These are phyloP conservation scores for Alectoris magna DNA, from an alignment of 2,797 vertebrate species.

Conservation along the genomic window DNA sequence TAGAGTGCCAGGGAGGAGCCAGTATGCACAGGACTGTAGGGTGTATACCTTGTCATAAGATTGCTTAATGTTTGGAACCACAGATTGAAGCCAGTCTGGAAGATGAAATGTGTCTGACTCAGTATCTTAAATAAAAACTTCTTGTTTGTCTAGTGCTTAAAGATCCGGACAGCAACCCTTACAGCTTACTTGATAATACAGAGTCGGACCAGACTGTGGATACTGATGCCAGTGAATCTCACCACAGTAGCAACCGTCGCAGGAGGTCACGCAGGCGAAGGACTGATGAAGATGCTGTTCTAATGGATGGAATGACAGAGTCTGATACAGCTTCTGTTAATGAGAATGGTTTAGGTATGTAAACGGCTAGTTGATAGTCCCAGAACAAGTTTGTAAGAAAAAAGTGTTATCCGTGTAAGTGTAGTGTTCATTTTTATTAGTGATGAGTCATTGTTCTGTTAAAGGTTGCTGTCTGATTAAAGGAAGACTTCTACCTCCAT, in stretches of 20 bases:
- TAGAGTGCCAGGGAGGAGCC: background rate
- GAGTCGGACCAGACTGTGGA: conserved; percentile 98
- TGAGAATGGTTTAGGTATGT: conserved; percentile 96
- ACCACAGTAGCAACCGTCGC: conserved; percentile 90
- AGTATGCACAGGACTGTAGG: background rate
- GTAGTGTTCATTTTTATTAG: conserved; percentile 49
- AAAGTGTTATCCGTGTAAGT: background rate
- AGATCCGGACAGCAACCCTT: conserved; percentile 91
- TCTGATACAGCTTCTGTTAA: conserved; percentile 96
- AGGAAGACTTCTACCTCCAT: background rate
- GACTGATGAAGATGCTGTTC: conserved; percentile 94
- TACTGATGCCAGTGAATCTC: conserved; percentile 95
- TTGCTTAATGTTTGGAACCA: background rate
- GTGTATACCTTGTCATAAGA: background rate
- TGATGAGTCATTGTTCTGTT: background rate
- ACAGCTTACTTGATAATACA: conserved; percentile 91
- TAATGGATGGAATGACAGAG: conserved; percentile 97
- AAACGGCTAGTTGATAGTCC: conserved; percentile 41
- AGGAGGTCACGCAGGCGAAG: conserved; percentile 93
- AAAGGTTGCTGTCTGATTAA: conserved; percentile 47
- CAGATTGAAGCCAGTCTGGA: background rate
- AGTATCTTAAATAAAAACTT: conserved; percentile 45
- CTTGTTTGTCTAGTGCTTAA: conserved; percentile 84
- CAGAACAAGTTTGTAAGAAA: background rate
- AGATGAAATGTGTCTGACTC: background rate